phyloP scores from a whole-genome alignment of 2,888 invertebrate genomes.

The Steinernema carpocapsae region DNA sequence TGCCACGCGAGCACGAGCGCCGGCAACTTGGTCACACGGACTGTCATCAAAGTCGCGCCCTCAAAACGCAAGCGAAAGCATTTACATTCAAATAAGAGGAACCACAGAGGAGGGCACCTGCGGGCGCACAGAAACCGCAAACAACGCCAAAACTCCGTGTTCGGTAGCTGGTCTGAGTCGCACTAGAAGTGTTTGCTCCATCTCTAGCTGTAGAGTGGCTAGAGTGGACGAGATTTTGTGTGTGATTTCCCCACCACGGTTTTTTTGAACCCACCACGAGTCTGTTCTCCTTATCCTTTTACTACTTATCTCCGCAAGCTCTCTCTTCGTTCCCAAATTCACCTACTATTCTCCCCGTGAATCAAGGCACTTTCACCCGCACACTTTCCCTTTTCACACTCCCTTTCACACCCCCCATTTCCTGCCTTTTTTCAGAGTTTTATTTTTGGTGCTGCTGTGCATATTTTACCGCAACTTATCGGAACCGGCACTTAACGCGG shows the following conservation, averaged over 20 bases:
- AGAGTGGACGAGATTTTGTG: conserved; percentile 34
- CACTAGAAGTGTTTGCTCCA: conserved; percentile 36
- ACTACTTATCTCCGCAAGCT: conserved; percentile 25
- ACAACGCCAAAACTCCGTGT: conserved; percentile 42
- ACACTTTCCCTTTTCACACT: neutral
- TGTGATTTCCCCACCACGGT: conserved; percentile 34
- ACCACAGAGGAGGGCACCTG: conserved; percentile 14
- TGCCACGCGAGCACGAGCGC: conserved; percentile 75
- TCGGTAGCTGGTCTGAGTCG: conserved; percentile 50
- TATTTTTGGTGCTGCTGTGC: conserved; percentile 35
- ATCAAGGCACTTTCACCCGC: conserved; percentile 32
- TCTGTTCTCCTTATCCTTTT: conserved; percentile 23
- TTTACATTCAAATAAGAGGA: conserved; percentile 36
- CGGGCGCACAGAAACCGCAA: conserved; percentile 32
- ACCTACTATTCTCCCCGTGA: conserved; percentile 33
- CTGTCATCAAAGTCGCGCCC: conserved; percentile 63
- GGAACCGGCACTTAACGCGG: conserved; percentile 32
- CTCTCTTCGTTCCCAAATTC: conserved; percentile 34
- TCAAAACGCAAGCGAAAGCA: conserved; percentile 68
- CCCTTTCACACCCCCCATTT: neutral
- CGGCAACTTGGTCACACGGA: conserved; percentile 61
- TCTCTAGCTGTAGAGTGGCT: conserved; percentile 14
- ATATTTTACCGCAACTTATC: conserved; percentile 9
- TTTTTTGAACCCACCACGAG: neutral
- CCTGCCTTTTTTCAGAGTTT: conserved; percentile 35